Conservation (phyloP, 1,140 invertebrate genomes). For the Dinothrombium tinctorium region DNA sequence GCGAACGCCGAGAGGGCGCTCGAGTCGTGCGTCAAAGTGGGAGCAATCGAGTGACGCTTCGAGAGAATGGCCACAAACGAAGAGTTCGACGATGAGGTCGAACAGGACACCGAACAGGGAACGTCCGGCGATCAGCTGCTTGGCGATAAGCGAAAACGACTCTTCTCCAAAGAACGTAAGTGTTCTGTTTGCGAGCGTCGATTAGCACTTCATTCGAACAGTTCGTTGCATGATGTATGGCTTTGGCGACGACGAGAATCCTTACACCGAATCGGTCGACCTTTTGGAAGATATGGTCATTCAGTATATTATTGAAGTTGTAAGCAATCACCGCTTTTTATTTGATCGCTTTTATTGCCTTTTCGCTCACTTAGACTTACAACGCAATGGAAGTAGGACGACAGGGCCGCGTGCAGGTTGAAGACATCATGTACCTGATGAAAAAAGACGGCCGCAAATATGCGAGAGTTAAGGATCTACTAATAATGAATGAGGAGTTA, state of each 20-base stretch:
- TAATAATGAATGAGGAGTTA: slow-evolving; percentile 97
- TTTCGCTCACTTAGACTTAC: no score
- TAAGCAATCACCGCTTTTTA: no score
- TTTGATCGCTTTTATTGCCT: no score
- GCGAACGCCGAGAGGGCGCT: no score
- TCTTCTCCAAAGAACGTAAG: slow-evolving; percentile 28
- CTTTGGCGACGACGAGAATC: slow-evolving; percentile 98
- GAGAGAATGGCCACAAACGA: background rate
- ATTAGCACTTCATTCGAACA: background rate
- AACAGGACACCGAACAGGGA: background rate
- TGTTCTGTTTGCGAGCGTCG: background rate
- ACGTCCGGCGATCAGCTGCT: slow-evolving; percentile 7
- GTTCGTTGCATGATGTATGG: slow-evolving; percentile 95
- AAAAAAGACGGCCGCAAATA: slow-evolving; percentile 89
- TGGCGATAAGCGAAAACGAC: slow-evolving; percentile 23
- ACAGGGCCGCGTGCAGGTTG: slow-evolving; percentile 77
- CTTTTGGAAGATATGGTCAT: slow-evolving; percentile 90
- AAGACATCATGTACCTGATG: slow-evolving; percentile 96
- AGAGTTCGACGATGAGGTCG: slow-evolving; percentile 1
- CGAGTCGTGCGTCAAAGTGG: no score
- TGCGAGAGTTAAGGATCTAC: slow-evolving; percentile 84
- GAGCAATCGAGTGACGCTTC: no score
- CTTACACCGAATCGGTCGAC: slow-evolving; percentile 95
- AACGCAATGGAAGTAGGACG: slow-evolving; percentile 91
- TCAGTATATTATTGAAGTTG: slow-evolving; percentile 92